Evolutionary conservation across 2,797 vertebrate species (phyloP).

Genomic region (Pygocentrus nattereri): DNA sequence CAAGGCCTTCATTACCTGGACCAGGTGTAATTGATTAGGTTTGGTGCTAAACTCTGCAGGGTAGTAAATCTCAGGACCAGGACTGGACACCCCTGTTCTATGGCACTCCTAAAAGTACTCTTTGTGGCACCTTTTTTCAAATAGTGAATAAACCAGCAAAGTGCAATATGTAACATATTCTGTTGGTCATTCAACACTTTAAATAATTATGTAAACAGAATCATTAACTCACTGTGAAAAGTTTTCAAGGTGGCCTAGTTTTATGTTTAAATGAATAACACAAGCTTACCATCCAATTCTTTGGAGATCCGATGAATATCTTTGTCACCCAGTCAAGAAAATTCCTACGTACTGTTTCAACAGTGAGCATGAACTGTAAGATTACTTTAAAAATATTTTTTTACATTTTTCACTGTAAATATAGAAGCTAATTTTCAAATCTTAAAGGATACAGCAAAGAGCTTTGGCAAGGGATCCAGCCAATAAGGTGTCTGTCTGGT

Average conservation of each 20-base stretch:
- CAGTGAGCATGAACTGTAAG: neutral
- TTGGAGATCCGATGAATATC: constrained; percentile 92
- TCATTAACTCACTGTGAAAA: neutral
- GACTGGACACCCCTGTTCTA: too few relatives aligned
- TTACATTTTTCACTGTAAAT: neutral
- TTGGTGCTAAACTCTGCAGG: too few relatives aligned
- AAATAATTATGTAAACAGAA: neutral
- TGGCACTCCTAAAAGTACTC: too few relatives aligned
- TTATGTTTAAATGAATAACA: neutral
- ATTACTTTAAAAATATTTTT: too few relatives aligned
- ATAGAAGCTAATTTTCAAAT: neutral
- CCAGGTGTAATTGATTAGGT: too few relatives aligned
- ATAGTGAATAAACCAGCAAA: too few relatives aligned
- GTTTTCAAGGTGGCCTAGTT: neutral
- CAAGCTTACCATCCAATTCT: constrained; percentile 86
- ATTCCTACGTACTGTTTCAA: neutral
- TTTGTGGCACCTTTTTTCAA: too few relatives aligned
- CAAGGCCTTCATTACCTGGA: too few relatives aligned
- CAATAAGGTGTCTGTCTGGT: constrained; percentile 90
- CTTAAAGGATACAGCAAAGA: constrained; percentile 96
- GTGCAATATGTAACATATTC: too few relatives aligned
- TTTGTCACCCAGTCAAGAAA: constrained; percentile 68
- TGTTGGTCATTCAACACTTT: too few relatives aligned
- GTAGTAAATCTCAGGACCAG: too few relatives aligned
- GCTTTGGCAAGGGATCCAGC: constrained; percentile 95